Base-by-base conservation (phyloP, 1,140 invertebrate genomes). In the Sminthurides bifidus region DNA sequence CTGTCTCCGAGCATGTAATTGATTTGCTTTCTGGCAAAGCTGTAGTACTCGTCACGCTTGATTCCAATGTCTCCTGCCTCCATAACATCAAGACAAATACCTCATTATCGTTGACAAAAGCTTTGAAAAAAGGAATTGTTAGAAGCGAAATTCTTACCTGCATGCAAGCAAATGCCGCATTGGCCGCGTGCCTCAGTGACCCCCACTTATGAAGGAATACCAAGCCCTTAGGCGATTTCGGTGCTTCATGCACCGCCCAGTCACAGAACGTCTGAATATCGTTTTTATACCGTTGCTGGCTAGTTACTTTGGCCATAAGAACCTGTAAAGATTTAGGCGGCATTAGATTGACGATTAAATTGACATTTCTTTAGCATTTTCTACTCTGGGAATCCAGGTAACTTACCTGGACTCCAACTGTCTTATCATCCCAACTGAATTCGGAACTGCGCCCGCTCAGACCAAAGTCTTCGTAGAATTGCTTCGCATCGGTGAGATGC, bases 391-490 rank as follows among this genome's bases (percentile, higher is more conserved):
- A n/a, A n/a, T n/a, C n/a, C n/a, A n/a, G n/a, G n/a, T 17, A 4
- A 45, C 65, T 53, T 60, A 79, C 78, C 68, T 79, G 76, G 29
- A 76, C 71, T 2, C 77, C 78, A 23, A 75, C 73, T 17, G 70
- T 70, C 64, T 80, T 80, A 58, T 80, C 77, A 58, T 81, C 79
- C 67, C 78, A 81, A 31, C 72, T 76, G 59, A 78, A 79, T 61
- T 74, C 72, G 56, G 73, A 69, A 0, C 75, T 73, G 30, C 74
- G 61, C 54, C 73, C 72, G 26, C 69, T 67, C 5, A 79, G 66
- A 31, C 69, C 66, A 54, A 76, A 79, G 52, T 75, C 70, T 33
- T 70, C 68, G 56, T 76, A 78, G 62, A 74, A 72, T 30, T 69
- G 61, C 35, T 74, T 70, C 1, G 79, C 79, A 33, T 77, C 74